These are phyloP conservation scores for Tangara arthus DNA, from an alignment of 2,797 vertebrate genomes.

Conservation along the genomic window DNA sequence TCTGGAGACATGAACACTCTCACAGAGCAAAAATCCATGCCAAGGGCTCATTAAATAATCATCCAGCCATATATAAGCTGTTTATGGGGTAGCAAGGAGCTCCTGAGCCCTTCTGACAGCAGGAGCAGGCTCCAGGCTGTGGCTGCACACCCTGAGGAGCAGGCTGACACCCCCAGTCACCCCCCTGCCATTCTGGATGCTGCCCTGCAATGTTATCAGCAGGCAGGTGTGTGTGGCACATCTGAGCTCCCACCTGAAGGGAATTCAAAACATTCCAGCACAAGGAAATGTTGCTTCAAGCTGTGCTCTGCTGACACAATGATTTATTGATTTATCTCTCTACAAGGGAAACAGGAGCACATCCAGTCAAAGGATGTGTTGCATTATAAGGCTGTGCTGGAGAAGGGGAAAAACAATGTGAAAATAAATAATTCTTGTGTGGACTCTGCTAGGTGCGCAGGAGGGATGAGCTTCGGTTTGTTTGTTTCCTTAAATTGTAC, in stretches of 20 bases:
- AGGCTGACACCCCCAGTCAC: neutral
- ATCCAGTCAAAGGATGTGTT: neutral
- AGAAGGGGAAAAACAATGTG: neutral
- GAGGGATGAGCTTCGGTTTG: neutral
- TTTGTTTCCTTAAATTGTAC: neutral
- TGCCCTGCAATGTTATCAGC: neutral
- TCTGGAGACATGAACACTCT: neutral
- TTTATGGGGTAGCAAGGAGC: neutral
- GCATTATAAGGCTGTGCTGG: neutral
- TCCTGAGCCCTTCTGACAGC: neutral
- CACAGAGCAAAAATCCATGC: neutral
- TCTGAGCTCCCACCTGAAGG: neutral
- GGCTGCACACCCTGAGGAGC: neutral
- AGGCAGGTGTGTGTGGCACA: neutral
- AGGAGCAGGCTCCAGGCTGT: neutral
- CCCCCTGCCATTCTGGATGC: neutral
- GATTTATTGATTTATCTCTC: slow-evolving; percentile 19
- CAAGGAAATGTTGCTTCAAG: neutral
- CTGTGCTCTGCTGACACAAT: slow-evolving; percentile 2
- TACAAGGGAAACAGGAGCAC: neutral
- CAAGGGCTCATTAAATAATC: neutral
- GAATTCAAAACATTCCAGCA: neutral
- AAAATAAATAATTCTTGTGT: neutral
- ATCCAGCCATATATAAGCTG: neutral
- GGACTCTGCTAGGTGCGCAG: neutral